Base-by-base conservation (phyloP, 2,113 vertebrate genomes). In the Mormyrus iriodes region DNA sequence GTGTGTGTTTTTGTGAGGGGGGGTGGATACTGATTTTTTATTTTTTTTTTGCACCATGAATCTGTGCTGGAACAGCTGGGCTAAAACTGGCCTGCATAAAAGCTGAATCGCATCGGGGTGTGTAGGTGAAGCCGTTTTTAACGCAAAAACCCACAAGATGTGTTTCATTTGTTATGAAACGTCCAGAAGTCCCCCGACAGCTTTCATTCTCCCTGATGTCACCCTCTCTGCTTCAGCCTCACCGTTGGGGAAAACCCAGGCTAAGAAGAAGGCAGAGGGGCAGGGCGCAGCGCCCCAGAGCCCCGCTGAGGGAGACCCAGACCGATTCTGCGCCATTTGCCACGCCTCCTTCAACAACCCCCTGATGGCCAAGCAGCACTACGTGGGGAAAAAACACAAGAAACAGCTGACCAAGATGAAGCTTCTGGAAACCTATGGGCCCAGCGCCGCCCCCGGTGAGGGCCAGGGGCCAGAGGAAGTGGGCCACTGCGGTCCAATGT, bases 341-440 rank as follows among this genome's bases (percentile, higher is more conserved):
- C 97, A 98, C 42, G 98, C 98, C 24, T 97, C 97, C n/a, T 99
- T 99, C 94, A 99, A 99, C 93, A 98, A 99, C 90, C 98, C 98
- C 0, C 95, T 96, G 73, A 99, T 99, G 97, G 98, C 98, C 92
- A 96, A 98, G 89, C 98, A 99, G 90, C 98, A 99, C 94, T 99
- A 99, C 0, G 95, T 94, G 55, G 98, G 98, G 95, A 99, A 98
- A 95, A 99, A 97, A 93, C 98, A 99, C 91, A 96, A 96, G 92
- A 99, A 99, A 91, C 98, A 97, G 89, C 96, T 98, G 94, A 98
- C 97, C 89, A 98, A 98, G 94, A 95, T 95, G 93, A 98, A 98
- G 91, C 96, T 99, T 91, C 97, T 99, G 97, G 97, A 98, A n/a
- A 97, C 97, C 69, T 98, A 98, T 0, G 97, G 97, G 2, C 96